Conservation (phyloP, 1,140 invertebrate species). For the Andrena cerasifolii region DNA sequence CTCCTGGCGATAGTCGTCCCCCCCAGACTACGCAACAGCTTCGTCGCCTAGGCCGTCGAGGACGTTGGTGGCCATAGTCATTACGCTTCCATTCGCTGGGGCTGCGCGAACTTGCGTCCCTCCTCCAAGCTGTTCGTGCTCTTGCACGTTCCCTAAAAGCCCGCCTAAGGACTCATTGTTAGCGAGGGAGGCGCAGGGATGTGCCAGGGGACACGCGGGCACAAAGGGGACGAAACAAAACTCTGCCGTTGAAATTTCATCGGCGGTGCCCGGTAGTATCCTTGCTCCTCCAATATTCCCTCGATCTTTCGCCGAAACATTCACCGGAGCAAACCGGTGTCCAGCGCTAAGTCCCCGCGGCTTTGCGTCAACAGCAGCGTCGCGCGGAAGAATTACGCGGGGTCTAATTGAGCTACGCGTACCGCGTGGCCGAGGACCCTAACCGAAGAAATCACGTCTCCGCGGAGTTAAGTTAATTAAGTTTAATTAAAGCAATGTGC, state of each 20-base stretch:
- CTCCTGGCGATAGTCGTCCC: slow-evolving; percentile 22
- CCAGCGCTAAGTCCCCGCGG: no score
- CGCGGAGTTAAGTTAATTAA: slow-evolving; percentile 55
- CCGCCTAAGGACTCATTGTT: slow-evolving; percentile 29
- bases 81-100: slow-evolving; percentile 34
- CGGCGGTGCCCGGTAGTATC: background rate
- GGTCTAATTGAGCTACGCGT: slow-evolving; percentile 3
- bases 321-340: no score
- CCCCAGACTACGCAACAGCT: slow-evolving; percentile 17
- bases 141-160: slow-evolving; percentile 20
- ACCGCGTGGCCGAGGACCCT: background rate
- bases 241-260: background rate
- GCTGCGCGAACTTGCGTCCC: background rate
- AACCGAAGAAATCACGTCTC: slow-evolving; percentile 16
- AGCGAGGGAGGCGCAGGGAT: background rate
- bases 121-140: background rate
- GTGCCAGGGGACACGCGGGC: background rate
- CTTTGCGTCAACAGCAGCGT: no score
- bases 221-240: background rate
- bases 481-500: slow-evolving; percentile 49
- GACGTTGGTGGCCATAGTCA: slow-evolving; percentile 6
- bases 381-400: background rate
- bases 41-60: slow-evolving; percentile 24
- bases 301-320: background rate
- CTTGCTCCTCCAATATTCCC: background rate